These are phyloP conservation scores for Rhombomys opimus DNA, from an alignment of 2,113 vertebrate genomes.

Conservation along the genomic window DNA sequence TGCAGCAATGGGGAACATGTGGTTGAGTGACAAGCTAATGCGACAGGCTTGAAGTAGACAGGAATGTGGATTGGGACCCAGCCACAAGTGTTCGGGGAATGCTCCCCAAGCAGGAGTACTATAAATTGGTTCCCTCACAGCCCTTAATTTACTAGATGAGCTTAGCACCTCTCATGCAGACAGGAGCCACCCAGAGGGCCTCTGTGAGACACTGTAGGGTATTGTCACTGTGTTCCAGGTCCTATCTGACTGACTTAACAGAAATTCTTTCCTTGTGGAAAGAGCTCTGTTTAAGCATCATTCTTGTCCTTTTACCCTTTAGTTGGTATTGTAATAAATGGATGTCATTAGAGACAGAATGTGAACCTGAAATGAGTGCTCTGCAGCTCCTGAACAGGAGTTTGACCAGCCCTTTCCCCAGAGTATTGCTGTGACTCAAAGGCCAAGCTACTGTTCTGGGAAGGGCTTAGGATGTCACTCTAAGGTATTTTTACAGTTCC, in stretches of 20 bases:
- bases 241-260: background rate
- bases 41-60: background rate
- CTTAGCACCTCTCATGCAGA: background rate
- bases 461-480: background rate
- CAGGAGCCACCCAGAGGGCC: no score
- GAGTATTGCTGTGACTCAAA: background rate
- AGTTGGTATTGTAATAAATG: background rate
- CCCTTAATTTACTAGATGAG: no score
- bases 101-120: accelerated
- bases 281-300: background rate
- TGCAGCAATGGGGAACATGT: background rate
- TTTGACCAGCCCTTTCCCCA: background rate
- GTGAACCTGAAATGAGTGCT: background rate
- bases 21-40: background rate
- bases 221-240: no score
- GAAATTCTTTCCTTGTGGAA: accelerated
- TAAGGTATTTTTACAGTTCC: background rate
- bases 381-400: background rate
- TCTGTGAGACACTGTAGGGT: background rate
- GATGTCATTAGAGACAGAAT: background rate
- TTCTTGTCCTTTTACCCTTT: background rate
- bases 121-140: accelerated
- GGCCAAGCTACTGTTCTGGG: no score
- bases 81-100: background rate
- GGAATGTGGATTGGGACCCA: background rate